Percentiles rank a stretch among this genome's conserved stretches.
Evolutionary conservation across 1,140 invertebrate species (phyloP).

Genomic region (Macrotrachela quadricornifera): DNA sequence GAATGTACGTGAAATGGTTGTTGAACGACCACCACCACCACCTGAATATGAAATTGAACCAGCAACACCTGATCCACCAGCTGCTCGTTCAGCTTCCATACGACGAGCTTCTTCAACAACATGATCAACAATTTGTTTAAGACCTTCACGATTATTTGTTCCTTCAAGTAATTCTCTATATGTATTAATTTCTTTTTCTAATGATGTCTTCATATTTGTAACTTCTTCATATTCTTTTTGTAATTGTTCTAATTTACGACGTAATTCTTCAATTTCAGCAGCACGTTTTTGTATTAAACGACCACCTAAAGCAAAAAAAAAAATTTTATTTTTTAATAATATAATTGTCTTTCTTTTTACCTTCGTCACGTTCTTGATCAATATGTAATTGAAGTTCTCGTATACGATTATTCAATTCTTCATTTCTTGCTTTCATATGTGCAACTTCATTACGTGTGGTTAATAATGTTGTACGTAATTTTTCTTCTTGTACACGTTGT

Average conservation of each 20-base stretch:
- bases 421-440: not conserved
- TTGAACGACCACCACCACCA: not conserved
- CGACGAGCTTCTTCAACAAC: conserved; percentile 6
- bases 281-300: conserved; percentile 12
- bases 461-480: not conserved
- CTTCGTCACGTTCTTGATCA: too few species aligned
- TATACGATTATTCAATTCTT: not conserved
- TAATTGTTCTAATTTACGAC: conserved; percentile 1
- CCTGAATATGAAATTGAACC: too few species aligned
- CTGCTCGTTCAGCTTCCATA: conserved; percentile 1
- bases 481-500: not conserved
- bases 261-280: conserved; percentile 5
- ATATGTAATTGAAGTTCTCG: not conserved
- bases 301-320: not conserved
- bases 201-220: conserved; percentile 6
- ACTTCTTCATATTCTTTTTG: conserved; percentile 7
- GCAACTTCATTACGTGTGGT: conserved; percentile 3
- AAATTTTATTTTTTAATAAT: not conserved
- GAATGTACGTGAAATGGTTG: not conserved
- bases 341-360: not conserved
- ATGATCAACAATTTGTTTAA: conserved; percentile 7
- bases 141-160: conserved; percentile 1
- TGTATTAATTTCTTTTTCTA: conserved; percentile 7
- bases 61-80: not conserved
- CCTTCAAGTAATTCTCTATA: conserved; percentile 8